Evolutionary conservation across 64 coral and sea anemone species (phyloP), one percentile per base, ranked within the genome.

Genomic region (Hydrozoanthus tunicans): DNA sequence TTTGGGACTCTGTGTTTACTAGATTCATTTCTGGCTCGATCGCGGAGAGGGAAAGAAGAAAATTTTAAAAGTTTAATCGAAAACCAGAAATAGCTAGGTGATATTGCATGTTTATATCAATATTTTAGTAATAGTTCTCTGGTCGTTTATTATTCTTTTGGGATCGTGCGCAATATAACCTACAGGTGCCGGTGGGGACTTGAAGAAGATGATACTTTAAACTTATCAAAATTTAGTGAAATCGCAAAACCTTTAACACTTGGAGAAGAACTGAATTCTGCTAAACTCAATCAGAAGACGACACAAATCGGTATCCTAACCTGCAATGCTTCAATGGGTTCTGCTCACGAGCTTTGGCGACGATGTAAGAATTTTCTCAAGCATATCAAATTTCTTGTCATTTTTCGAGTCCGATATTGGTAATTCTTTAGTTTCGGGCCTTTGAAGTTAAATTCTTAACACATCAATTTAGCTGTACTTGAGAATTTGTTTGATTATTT

Each of bases 101-200:
- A 74, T 74, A 59, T 53, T 25, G 10, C 74, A 26, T 88, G 56
- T 88, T 73, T 60, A 25, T 24, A 55, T 88, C 73, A 88, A 74
- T 88, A 60, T 88, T 88, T 88, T 26, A 88, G 12, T 59, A 88
- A 88, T 88, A 25, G 69, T n/a, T 60, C 6, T 27, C 84, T 72
- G 84, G 84, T 88, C 55, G 74, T 7, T 23, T 15, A 88, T 88
- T 88, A 14, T 59, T 11, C 9, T 43, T 59, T 55, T 5, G 55
- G 14, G 12, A 27, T 61, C 17, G 51, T 58, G 6, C 84, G 68
- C 14, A 43, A 32, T 24, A 7, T 14, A 27, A 51, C 14, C 70
- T 52, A 70, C 12, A 51, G 15, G 74, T 43, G 60, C 69, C 73
- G 57, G 27, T 73, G 0, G 23, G 13, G 3, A 53, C 15, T 56